Base-by-base conservation (phyloP, 2,888 invertebrate species). In the Megastigmus dorsalis region DNA sequence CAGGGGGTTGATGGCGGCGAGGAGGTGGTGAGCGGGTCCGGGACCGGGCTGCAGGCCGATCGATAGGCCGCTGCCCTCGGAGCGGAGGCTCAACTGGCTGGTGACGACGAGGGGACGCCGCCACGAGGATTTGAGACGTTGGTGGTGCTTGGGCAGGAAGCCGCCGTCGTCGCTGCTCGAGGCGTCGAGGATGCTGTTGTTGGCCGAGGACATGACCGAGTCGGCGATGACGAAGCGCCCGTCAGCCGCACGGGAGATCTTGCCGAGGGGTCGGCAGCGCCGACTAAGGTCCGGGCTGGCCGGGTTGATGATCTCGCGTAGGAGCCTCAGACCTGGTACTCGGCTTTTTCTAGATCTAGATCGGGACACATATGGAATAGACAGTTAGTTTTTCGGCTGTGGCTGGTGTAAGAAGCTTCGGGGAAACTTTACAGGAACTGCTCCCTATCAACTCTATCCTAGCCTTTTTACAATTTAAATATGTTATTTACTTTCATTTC, bases 291-390 rank as follows among this genome's bases (percentile, higher is more conserved):
- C 88, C 70, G 88, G 87, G 3, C 83, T 86, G 69, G 84, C 84
- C 67, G 86, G 86, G 78, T 80, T 94, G 82, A 91, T 88, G 83
- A 92, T 90, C 88, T 92, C 91, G 79, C 91, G 90, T 82, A 93
- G 89, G 82, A 93, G 91, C 89, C 92, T 94, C 92, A 95, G 90
- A 95, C 95, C 94, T 94, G 95, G 94, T 95, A 95, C 93, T 95
- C 95, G 92, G 95, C 95, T 92, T 94, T 95, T 93, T 93, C 95
- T 94, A 94, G 93, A 93, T 95, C 95, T 95, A 45, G 1, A 33
- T n/a, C 43, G 48, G 13, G 50, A 13, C 9, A 50, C n/a, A 43
- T 13, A 62, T 3, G 54, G n/a, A 48, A 67, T 7, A 18, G 0
- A 52, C 50, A 0, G 45, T 76, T 76, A 76, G 57, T 66, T 54